phyloP scores from a whole-genome alignment of 2,888 invertebrate genomes.

The Hermaeophaga mercurialis region DNA sequence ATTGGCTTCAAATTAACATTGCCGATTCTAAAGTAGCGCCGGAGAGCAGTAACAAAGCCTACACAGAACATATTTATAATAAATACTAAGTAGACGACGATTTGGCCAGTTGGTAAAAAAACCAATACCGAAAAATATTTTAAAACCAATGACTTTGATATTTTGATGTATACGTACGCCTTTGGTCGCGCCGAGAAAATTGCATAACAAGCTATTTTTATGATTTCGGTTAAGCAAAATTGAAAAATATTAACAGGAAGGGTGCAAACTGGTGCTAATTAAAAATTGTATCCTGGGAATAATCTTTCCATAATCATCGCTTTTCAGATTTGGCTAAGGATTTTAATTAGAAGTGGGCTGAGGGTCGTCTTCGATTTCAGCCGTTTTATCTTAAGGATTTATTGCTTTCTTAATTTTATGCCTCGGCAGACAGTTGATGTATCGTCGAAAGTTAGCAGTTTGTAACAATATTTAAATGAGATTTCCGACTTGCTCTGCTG shows the following conservation, averaged over 20 bases:
- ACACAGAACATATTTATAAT: too few species aligned
- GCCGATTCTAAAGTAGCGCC: too few species aligned
- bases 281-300: conserved; percentile 34
- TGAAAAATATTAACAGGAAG: conserved; percentile 38
- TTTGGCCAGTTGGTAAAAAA: too few species aligned
- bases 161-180: neutral
- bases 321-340: conserved; percentile 8
- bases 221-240: conserved; percentile 39
- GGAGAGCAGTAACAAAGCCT: too few species aligned
- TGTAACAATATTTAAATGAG: conserved; percentile 25
- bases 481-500: conserved; percentile 14
- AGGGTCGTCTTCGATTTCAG: conserved; percentile 17
- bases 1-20: too few species aligned
- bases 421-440: conserved; percentile 19
- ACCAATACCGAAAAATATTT: too few species aligned
- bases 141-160: too few species aligned
- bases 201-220: conserved; percentile 36
- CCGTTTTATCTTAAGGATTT: conserved; percentile 21
- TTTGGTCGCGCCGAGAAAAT: conserved; percentile 29
- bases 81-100: too few species aligned
- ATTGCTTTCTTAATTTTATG: conserved; percentile 26
- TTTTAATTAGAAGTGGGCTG: conserved; percentile 20
- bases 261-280: conserved; percentile 34
- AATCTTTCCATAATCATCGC: conserved; percentile 15
- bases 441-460: conserved; percentile 23